Evolutionary conservation across 2,113 vertebrate genomes (phyloP), one percentile per base, ranked within the genome.

Genomic region (Setophaga coronata): DNA sequence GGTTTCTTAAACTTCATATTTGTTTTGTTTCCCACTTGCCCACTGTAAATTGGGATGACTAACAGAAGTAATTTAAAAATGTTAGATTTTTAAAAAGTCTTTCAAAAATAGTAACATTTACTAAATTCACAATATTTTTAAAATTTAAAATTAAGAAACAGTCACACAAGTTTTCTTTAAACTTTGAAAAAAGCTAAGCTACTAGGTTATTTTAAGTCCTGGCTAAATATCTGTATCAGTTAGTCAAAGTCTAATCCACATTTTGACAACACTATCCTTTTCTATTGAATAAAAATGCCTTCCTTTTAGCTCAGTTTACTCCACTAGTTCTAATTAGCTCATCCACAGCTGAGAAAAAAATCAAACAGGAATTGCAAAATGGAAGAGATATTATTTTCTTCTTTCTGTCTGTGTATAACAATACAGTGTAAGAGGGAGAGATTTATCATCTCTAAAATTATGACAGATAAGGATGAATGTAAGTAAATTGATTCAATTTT

Each of bases 401-500:
- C 78, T 82, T 87, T 92, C 77, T 82, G 31, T 73, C 65, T 66
- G 31, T n/a, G 26, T 45, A 33, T 72, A 89, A 88, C 56, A 95
- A 90, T 42, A 40, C 29, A 72, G 9, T n/a, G 21, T 72, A 84
- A 87, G 53, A 90, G 81, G 73, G 74, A 62, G 70, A 93, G 76
- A 93, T 80, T 62, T 57, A 60, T 81, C 81, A 64, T 47, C 64
- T 71, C 73, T 60, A 82, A 91, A 91, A 87, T 85, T 64, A 53
- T 40, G 88, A 87, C 76, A 89, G 78, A 57, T 94, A 93, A 87
- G 78, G 48, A 85, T 60, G 81, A 82, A 84, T 79, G 66, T 45
- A 89, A 92, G 60, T 45, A 87, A 89, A 94, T 60, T 6, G n/a
- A 93, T 91, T 93, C 57, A 72, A 79, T 79, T 94, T 94, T 82